Conservation (phyloP, 2,113 vertebrate species). For the Mirza zaza region DNA sequence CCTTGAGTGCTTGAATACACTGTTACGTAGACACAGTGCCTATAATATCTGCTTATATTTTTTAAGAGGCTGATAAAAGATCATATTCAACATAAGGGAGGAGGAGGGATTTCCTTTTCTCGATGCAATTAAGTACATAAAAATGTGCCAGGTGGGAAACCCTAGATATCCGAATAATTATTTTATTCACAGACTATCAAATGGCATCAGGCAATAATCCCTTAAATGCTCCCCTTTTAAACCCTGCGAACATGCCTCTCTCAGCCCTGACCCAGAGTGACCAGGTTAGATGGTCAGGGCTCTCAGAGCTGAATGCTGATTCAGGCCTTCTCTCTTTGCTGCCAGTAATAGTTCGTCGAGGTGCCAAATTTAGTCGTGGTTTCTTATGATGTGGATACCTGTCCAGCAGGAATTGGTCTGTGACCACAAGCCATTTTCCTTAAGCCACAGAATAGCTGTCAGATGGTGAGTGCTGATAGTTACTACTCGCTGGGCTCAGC, state of each 20-base stretch:
- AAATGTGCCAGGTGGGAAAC: neutral
- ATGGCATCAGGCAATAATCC: neutral
- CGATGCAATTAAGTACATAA: conserved; percentile 17
- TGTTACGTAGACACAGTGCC: neutral
- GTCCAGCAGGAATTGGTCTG: conserved; percentile 56
- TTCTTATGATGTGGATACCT: conserved; percentile 72
- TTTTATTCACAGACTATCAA: neutral
- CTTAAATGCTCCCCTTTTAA: neutral
- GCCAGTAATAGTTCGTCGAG: neutral
- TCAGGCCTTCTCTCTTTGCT: conserved; percentile 41
- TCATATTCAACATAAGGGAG: neutral
- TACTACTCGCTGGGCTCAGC: conserved; percentile 57
- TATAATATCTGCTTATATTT: neutral
- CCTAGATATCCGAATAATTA: neutral
- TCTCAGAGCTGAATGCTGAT: neutral
- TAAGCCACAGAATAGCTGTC: conserved; percentile 74
- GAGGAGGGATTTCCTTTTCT: neutral
- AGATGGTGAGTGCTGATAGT: conserved; percentile 71
- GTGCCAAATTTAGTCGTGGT: conserved; percentile 64
- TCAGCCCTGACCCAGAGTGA: neutral
- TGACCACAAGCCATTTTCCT: conserved; percentile 71
- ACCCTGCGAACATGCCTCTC: fast-evolving
- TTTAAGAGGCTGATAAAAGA: conserved; percentile 19
- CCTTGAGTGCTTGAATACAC: neutral
- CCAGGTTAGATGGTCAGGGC: conserved; percentile 44